Conservation (phyloP, 2,113 vertebrate genomes). For the Cervus canadensis region DNA sequence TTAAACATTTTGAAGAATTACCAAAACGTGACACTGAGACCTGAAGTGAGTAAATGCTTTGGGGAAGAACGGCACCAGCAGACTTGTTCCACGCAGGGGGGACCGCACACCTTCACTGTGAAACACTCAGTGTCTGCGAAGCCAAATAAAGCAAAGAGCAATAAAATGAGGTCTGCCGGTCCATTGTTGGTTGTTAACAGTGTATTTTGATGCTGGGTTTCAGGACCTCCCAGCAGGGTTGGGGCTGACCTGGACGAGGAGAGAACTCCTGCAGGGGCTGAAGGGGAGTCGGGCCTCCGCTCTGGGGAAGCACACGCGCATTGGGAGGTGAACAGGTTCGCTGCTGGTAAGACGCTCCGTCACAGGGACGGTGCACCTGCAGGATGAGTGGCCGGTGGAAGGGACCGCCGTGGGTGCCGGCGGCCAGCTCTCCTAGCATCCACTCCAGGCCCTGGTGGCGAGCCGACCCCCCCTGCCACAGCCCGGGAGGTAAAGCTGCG, state of each 20-base stretch:
- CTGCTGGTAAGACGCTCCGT: not conserved
- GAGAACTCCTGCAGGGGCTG: not conserved
- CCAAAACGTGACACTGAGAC: not conserved
- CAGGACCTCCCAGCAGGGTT: not conserved
- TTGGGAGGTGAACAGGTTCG: not conserved
- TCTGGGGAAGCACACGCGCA: not conserved
- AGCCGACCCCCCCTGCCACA: not conserved
- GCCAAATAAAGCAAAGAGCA: not conserved
- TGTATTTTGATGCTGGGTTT: not conserved
- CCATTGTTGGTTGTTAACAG: not conserved
- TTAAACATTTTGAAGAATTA: not conserved
- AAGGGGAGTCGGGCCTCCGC: not conserved
- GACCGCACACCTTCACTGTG: fast-evolving
- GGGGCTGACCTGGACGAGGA: not conserved
- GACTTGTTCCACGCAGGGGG: not conserved
- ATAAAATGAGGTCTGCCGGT: not conserved
- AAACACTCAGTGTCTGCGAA: not conserved
- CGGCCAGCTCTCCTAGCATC: not conserved
- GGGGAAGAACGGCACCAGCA: not conserved
- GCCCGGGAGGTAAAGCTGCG: not conserved
- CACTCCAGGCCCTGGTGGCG: not conserved
- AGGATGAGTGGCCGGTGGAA: not conserved
- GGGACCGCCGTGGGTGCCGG: fast-evolving
- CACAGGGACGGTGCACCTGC: fast-evolving
- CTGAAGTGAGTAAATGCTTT: not conserved